phyloP scores from a whole-genome alignment of 2,888 invertebrate genomes.

The Saturnia japonica region DNA sequence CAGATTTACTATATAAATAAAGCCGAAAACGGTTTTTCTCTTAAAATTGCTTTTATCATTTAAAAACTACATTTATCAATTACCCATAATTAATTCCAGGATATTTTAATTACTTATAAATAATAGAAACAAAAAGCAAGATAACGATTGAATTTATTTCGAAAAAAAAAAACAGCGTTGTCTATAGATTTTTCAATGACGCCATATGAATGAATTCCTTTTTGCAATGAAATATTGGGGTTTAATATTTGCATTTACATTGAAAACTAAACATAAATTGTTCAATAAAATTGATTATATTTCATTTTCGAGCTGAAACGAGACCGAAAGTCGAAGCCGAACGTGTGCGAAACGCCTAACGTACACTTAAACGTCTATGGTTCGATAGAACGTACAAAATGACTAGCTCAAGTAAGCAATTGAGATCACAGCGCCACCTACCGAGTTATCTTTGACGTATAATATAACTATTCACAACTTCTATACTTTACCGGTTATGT shows the following conservation, averaged over 20 bases:
- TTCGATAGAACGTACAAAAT: slow-evolving; percentile 33
- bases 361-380: slow-evolving; percentile 26
- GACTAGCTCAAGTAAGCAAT: slow-evolving; percentile 49
- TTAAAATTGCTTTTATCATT: too few species aligned
- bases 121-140: not conserved
- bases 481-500: not conserved
- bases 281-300: not conserved
- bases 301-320: not conserved
- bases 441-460: slow-evolving; percentile 10
- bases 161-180: not conserved
- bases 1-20: not conserved
- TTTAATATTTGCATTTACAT: too few species aligned
- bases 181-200: not conserved
- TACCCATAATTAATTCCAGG: not conserved
- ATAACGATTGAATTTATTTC: not conserved
- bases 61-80: too few species aligned
- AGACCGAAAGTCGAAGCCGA: not conserved
- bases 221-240: too few species aligned
- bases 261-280: not conserved
- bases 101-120: not conserved
- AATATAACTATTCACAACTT: not conserved
- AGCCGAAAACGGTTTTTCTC: not conserved
- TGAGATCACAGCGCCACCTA: slow-evolving; percentile 44
- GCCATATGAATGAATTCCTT: not conserved
- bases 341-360: slow-evolving; percentile 1